Evolutionary conservation across 2,797 vertebrate species (phyloP), one percentile per base, ranked within the genome.

Genomic region (Acropternis orthonyx): DNA sequence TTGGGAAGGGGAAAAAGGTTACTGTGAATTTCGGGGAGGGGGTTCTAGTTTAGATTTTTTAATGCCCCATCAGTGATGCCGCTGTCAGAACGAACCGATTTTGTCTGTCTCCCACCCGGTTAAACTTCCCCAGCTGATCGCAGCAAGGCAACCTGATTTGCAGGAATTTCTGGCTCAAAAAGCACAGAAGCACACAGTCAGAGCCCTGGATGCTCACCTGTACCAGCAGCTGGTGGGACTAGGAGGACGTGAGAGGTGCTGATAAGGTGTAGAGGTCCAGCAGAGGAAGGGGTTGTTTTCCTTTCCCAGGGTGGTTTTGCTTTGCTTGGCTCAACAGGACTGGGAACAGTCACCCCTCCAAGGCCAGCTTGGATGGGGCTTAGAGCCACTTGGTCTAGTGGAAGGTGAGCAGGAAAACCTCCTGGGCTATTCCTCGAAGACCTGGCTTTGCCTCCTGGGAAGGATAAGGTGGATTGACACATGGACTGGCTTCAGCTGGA

Each of bases 181-280:
- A 51, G 7, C 7, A 5, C 32, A 37, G 44, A 49, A 41, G 43
- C n/a, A 14, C 1, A 0, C 7, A 36, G 49, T 30, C 48, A 28
- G 72, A 37, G 32, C 11, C 41, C 30, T 51, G 0, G 0, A 7
- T 44, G 26, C 12, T 30, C 24, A 54, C 32, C 22, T 1, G 1
- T 3, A 32, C 43, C 26, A 36, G 58, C 58, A 39, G 36, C 36
- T 7, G 17, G 34, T 7, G 17, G 34, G 23, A 74, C 14, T 15
- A 88, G 76, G 37, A 75, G 26, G 36, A 28, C 8, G n/a, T 3
- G 3, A 32, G 49, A 80, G 32, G 28, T 77, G 39, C 26, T n/a
- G 36, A 14, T 36, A 12, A 46, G 11, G 16, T 34, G 3, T 20
- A 18, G 26, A 49, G 14, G 13, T 41, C 73, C 26, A 34, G 12